These are phyloP conservation scores for Acromyrmex echinatior DNA, from an alignment of 1,140 invertebrate genomes.

Conservation along the genomic window DNA sequence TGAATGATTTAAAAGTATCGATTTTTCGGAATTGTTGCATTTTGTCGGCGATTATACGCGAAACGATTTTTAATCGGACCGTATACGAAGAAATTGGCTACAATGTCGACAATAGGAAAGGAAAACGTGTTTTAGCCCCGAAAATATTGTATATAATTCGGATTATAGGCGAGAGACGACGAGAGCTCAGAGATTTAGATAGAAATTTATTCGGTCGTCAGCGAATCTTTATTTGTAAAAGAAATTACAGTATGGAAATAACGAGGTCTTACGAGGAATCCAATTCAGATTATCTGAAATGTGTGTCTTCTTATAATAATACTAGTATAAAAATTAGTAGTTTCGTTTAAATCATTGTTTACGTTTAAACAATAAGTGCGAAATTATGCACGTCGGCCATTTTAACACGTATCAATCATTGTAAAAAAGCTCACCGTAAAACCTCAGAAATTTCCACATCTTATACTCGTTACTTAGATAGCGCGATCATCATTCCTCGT, in stretches of 20 bases:
- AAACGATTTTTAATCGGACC: constrained; percentile 17
- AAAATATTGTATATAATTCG: constrained; percentile 29
- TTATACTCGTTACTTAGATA: constrained; percentile 32
- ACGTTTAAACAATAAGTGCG: not conserved
- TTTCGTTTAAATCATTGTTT: not conserved
- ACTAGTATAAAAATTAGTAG: not conserved
- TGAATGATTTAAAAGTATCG: not conserved
- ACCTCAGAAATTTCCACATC: not conserved
- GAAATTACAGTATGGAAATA: not conserved
- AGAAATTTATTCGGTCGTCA: constrained; percentile 47
- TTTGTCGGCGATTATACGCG: constrained; percentile 36
- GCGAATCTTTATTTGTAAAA: constrained; percentile 30
- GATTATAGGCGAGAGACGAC: constrained; percentile 30
- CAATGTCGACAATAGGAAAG: constrained; percentile 48
- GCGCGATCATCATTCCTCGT: constrained; percentile 39
- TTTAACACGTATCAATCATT: not conserved
- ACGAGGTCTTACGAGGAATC: not conserved
- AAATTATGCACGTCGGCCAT: not conserved
- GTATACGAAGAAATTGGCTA: constrained; percentile 52
- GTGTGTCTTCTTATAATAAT: not conserved
- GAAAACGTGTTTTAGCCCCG: constrained; percentile 23
- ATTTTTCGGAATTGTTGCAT: constrained; percentile 11
- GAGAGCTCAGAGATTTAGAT: constrained; percentile 43
- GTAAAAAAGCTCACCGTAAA: not conserved
- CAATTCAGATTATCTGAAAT: not conserved